A percentile compares a stretch with the other conserved stretches of the same genome.
Evolutionary conservation across 2,113 vertebrate species (phyloP).

Genomic region (Otocyon megalotis): DNA sequence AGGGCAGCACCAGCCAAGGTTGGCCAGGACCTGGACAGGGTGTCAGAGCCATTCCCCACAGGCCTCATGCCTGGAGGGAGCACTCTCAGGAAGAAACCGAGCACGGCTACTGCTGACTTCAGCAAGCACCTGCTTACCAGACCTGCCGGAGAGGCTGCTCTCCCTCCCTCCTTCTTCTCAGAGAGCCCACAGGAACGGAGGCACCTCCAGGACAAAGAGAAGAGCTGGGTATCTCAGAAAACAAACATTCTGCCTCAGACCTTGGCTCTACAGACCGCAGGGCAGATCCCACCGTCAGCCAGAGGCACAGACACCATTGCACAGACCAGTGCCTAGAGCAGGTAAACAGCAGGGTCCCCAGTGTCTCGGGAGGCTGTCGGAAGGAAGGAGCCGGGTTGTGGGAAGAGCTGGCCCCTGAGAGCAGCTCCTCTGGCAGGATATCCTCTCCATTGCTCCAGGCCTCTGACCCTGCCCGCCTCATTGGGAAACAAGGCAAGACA

Average conservation of each 20-base stretch:
- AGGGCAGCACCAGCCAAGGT: neutral
- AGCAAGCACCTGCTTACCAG: slow-evolving; percentile 76
- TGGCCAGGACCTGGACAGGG: slow-evolving; percentile 83
- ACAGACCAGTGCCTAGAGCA: neutral
- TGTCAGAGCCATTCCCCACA: slow-evolving; percentile 87
- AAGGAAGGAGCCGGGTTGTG: neutral
- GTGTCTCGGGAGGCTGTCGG: neutral
- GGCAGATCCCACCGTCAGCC: neutral
- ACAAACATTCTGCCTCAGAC: neutral
- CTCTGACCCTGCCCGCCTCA: neutral
- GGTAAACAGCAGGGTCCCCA: neutral
- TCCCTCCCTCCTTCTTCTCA: slow-evolving; percentile 80
- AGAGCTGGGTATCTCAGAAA: neutral
- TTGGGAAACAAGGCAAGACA: neutral
- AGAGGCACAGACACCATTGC: neutral
- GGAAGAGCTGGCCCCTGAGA: neutral
- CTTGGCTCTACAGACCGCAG: too few species aligned
- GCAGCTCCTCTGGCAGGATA: neutral
- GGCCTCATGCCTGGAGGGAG: slow-evolving; percentile 86
- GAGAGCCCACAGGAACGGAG: neutral
- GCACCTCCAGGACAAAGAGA: neutral
- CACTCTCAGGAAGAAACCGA: slow-evolving; percentile 85
- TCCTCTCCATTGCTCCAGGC: neutral
- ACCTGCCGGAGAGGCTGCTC: slow-evolving; percentile 47
- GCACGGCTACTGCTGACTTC: slow-evolving; percentile 67